Evolutionary conservation across 1,140 invertebrate species (phyloP).

Genomic region (Drosophila sp.): DNA sequence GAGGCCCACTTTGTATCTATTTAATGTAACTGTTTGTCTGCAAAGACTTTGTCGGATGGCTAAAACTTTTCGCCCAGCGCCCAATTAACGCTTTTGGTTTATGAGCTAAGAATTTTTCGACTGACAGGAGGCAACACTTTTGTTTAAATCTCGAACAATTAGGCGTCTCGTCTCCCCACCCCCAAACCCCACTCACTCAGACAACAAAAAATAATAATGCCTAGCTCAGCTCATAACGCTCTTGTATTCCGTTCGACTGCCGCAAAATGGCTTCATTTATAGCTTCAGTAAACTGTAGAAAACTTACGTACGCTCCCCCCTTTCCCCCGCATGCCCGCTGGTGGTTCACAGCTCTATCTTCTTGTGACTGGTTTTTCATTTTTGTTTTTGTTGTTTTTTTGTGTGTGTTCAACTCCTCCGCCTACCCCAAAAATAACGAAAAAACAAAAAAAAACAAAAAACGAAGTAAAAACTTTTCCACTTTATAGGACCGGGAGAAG

Average conservation of each 20-base stretch:
- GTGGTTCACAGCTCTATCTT: conserved; percentile 4
- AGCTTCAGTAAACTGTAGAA: conserved; percentile 23
- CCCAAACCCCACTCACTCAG: not conserved
- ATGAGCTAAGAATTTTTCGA: conserved; percentile 35
- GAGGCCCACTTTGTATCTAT: conserved; percentile 14
- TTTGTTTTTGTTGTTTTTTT: conserved; percentile 18
- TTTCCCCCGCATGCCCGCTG: not conserved
- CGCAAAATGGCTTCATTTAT: conserved; percentile 69
- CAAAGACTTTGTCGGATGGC: conserved; percentile 1
- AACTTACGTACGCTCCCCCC: not conserved
- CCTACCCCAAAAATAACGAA: conserved; percentile 9
- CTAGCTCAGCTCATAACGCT: conserved; percentile 29
- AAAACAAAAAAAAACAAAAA: conserved; percentile 9
- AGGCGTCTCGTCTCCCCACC: conserved; percentile 25
- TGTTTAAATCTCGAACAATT: conserved; percentile 40
- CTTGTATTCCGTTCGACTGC: conserved; percentile 6
- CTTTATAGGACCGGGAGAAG: conserved; percentile 57
- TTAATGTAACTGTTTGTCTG: conserved; percentile 44
- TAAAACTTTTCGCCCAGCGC: conserved; percentile 38
- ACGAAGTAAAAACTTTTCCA: conserved; percentile 67
- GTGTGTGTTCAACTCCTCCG: conserved; percentile 13
- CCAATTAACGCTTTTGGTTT: conserved; percentile 60
- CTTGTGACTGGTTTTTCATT: conserved; percentile 1
- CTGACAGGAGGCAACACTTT: conserved; percentile 51
- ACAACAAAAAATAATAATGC: conserved; percentile 33